These are phyloP conservation scores for Heliothis virescens DNA, from an alignment of 1,140 invertebrate genomes.

Conservation along the genomic window DNA sequence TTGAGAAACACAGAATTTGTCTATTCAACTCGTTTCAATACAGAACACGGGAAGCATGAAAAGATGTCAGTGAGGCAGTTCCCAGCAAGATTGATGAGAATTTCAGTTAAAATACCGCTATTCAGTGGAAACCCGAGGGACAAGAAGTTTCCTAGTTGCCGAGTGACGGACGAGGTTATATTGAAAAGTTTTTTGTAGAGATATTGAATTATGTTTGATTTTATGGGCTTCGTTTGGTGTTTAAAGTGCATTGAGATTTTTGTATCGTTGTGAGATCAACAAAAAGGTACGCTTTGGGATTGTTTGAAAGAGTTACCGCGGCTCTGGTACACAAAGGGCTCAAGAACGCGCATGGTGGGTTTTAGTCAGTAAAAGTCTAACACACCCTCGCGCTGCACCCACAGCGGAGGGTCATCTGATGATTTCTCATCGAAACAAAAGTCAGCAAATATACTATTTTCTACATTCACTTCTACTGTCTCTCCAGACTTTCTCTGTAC, in stretches of 20 bases:
- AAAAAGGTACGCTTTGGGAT: too few relatives aligned
- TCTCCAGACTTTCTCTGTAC: too few relatives aligned
- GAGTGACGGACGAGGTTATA: constrained; percentile 19
- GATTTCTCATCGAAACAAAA: too few relatives aligned
- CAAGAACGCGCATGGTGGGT: too few relatives aligned
- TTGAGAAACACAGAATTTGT: constrained; percentile 29
- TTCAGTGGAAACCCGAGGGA: constrained; percentile 49
- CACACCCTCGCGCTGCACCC: too few relatives aligned
- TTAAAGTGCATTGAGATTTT: background rate
- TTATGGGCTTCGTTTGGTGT: background rate
- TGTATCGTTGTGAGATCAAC: background rate
- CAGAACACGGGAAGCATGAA: constrained; percentile 52
- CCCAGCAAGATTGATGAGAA: constrained; percentile 59
- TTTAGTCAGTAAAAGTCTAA: too few relatives aligned
- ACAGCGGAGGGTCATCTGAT: background rate
- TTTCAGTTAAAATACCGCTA: constrained; percentile 47
- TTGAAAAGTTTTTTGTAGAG: constrained; percentile 29
- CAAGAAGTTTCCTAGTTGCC: constrained; percentile 32
- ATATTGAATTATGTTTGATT: constrained; percentile 15
- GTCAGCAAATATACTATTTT: too few relatives aligned
- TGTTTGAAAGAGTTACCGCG: too few relatives aligned
- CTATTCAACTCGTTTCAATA: constrained; percentile 48
- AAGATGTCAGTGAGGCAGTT: constrained; percentile 55
- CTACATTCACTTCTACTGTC: too few relatives aligned
- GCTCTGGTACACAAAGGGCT: too few relatives aligned